Evolutionary conservation across 2,113 vertebrate genomes (phyloP).

Genomic region (Calypte anna): DNA sequence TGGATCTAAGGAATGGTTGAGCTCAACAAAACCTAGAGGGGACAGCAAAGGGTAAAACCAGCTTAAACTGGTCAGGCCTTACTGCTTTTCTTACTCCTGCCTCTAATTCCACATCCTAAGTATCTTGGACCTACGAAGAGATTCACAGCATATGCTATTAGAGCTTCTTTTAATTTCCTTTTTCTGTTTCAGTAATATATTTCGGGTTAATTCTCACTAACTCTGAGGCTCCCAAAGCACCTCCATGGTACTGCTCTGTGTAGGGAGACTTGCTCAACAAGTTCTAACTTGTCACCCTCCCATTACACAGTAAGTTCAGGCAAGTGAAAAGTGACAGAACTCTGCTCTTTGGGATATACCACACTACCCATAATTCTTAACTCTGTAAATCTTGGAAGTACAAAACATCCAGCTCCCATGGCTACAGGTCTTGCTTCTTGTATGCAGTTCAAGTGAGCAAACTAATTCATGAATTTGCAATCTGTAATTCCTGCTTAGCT

Average conservation of each 20-base stretch:
- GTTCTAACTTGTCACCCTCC: not conserved
- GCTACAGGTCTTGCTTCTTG: not conserved
- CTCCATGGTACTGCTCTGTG: not conserved
- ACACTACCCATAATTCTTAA: not conserved
- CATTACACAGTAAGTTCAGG: not conserved
- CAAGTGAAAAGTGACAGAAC: not conserved
- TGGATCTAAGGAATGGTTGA: not conserved
- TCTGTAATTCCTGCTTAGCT: conserved; percentile 52
- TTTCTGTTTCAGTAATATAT: not conserved
- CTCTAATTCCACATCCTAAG: conserved; percentile 43
- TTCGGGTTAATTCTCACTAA: not conserved
- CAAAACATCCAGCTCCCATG: not conserved
- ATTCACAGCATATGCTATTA: conserved; percentile 17
- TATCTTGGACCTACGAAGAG: conserved; percentile 26
- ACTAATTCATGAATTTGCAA: conserved; percentile 1
- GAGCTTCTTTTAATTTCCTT: conserved; percentile 42
- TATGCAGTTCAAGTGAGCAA: conserved; percentile 35
- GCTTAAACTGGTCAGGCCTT: conserved; percentile 4
- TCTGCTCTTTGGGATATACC: not conserved
- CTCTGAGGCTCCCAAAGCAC: not conserved
- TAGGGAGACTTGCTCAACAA: not conserved
- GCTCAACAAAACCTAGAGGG: not conserved
- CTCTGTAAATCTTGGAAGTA: not conserved
- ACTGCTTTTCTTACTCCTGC: not conserved
- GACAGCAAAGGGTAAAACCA: conserved; percentile 33